Evolutionary conservation across 2,888 invertebrate species (phyloP).

Genomic region (Willowsia nigromaculata): DNA sequence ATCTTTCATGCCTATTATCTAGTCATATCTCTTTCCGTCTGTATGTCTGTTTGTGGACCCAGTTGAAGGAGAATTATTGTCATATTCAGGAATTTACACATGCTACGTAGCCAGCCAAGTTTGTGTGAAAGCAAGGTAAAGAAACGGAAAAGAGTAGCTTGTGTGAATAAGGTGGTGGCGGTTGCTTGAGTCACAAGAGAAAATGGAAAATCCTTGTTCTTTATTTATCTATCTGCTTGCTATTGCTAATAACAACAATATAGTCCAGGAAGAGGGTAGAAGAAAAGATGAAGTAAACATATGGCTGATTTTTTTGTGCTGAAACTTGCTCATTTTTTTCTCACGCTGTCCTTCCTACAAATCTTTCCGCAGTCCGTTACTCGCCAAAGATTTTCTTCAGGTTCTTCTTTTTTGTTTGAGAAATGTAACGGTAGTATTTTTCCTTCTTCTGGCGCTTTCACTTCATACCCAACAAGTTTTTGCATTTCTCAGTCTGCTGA

Average conservation of each 20-base stretch:
- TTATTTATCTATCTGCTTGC: neutral
- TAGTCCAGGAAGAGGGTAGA: neutral
- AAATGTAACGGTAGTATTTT: too few relatives aligned
- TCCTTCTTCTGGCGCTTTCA: too few relatives aligned
- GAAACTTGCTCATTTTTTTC: neutral
- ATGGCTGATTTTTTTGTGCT: neutral
- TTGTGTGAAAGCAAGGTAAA: neutral
- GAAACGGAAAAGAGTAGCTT: neutral
- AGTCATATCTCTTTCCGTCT: neutral
- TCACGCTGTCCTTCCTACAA: conserved; percentile 33
- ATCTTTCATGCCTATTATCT: neutral
- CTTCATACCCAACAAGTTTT: too few relatives aligned
- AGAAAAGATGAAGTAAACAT: neutral
- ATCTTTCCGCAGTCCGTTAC: too few relatives aligned
- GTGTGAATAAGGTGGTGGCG: neutral
- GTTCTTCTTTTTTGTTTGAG: too few relatives aligned
- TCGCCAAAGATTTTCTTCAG: too few relatives aligned
- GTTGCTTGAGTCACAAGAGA: neutral
- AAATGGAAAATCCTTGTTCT: conserved; percentile 45
- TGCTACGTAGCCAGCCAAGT: too few relatives aligned
- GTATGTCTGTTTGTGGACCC: neutral
- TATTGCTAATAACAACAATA: neutral
- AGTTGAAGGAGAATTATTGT: too few relatives aligned
- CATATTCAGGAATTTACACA: neutral
- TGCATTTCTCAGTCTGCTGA: too few relatives aligned